phyloP scores from a whole-genome alignment of 2,888 invertebrate genomes.

The Campopleginae sp. region DNA sequence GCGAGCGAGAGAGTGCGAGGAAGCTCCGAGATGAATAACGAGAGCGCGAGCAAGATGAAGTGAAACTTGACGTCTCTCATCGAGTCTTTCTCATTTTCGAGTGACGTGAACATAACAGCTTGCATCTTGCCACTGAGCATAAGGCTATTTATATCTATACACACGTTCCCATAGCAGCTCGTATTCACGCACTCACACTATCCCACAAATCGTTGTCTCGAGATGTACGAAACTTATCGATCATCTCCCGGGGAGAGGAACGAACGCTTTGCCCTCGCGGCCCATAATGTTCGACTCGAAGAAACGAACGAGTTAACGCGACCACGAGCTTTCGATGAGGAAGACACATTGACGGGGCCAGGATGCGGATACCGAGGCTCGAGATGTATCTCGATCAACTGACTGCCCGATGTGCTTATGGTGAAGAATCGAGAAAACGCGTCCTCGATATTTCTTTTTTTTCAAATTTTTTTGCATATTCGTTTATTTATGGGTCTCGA shows the following conservation, averaged over 20 bases:
- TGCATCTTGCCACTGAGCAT: slow-evolving; percentile 73
- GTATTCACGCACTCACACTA: background rate
- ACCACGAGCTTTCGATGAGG: slow-evolving; percentile 16
- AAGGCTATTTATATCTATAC: slow-evolving; percentile 62
- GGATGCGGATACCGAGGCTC: no score
- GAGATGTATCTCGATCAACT: background rate
- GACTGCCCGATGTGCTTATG: background rate
- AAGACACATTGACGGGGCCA: background rate
- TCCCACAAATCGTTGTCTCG: slow-evolving; percentile 2
- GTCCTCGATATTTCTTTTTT: no score
- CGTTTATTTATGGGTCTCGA: background rate
- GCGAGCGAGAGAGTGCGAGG: slow-evolving; percentile 44
- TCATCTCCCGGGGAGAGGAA: slow-evolving; percentile 73
- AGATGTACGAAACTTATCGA: slow-evolving; percentile 77
- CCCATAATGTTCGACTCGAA: slow-evolving; percentile 9
- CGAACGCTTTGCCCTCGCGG: slow-evolving; percentile 17
- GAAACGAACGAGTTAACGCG: slow-evolving; percentile 42
- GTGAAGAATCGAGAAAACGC: background rate
- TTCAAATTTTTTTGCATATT: background rate
- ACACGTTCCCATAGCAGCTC: background rate
- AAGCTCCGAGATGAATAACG: slow-evolving; percentile 11
- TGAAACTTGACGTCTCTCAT: slow-evolving; percentile 71
- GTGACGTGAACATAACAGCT: slow-evolving; percentile 79
- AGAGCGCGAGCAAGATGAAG: slow-evolving; percentile 38
- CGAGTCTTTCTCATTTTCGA: slow-evolving; percentile 70